These are phyloP conservation scores for Diorhabda sublineata DNA, from an alignment of 1,140 invertebrate genomes.

Conservation along the genomic window DNA sequence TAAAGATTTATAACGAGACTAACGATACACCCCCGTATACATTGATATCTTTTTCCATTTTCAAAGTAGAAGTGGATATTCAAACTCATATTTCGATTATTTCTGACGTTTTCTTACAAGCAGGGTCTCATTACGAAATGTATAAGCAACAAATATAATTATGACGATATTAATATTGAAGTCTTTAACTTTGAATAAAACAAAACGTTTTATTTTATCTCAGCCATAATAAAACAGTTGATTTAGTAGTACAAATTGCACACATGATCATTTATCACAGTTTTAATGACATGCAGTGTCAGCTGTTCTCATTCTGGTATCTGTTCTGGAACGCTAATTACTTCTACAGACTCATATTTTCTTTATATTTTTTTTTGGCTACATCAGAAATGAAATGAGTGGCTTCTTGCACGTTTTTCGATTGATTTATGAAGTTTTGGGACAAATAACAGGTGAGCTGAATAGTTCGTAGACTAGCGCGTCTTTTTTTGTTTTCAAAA, in stretches of 20 bases:
- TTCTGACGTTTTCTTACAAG: too few relatives aligned
- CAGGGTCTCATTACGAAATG: too few relatives aligned
- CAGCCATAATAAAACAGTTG: neutral
- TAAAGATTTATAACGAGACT: too few relatives aligned
- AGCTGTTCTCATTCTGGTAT: neutral
- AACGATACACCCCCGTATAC: too few relatives aligned
- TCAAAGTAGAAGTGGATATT: too few relatives aligned
- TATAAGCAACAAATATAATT: neutral
- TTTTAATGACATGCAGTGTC: conserved; percentile 2
- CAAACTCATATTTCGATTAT: too few relatives aligned
- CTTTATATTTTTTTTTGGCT: neutral
- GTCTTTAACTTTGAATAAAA: neutral
- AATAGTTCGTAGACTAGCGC: too few relatives aligned
- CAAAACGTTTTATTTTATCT: neutral
- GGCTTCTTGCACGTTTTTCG: neutral
- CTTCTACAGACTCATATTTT: neutral
- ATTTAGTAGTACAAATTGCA: conserved; percentile 2
- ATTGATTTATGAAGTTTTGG: neutral
- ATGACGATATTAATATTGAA: conserved; percentile 3
- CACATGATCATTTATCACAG: neutral
- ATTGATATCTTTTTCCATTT: too few relatives aligned
- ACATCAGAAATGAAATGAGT: neutral
- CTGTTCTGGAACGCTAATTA: conserved; percentile 1
- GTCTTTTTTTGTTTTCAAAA: too few relatives aligned
- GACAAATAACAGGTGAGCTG: neutral